Evolutionary conservation across 2,797 vertebrate genomes (phyloP).

Genomic region (Girardinus metallicus): DNA sequence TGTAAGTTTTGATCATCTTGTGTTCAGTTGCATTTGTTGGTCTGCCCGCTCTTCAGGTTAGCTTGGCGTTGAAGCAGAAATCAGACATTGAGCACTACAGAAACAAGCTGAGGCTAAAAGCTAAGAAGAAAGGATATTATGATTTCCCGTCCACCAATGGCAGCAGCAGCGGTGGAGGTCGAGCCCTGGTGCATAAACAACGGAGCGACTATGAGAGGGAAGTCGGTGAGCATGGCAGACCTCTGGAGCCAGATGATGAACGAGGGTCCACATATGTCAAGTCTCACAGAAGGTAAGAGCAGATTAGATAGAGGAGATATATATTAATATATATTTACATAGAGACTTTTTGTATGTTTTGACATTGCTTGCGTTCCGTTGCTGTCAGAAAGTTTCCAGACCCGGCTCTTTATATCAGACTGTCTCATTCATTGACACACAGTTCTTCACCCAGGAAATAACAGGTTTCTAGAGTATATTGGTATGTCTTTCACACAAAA

Average conservation of each 20-base stretch:
- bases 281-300: constrained; percentile 89
- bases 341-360: too few species aligned
- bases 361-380: too few species aligned
- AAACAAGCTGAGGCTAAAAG: constrained; percentile 97
- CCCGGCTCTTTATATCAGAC: too few species aligned
- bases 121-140: constrained; percentile 96
- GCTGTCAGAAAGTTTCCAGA: too few species aligned
- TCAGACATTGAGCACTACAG: constrained; percentile 98
- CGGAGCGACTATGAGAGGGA: constrained; percentile 81
- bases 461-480: too few species aligned
- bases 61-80: constrained; percentile 96
- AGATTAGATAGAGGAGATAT: constrained; percentile 3
- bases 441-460: too few species aligned
- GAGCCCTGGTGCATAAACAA: constrained; percentile 82
- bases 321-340: too few species aligned
- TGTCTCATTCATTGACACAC: too few species aligned
- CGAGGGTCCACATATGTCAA: constrained; percentile 89
- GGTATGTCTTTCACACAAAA: too few species aligned
- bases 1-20: constrained; percentile 15
- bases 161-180: constrained; percentile 77
- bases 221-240: constrained; percentile 85
- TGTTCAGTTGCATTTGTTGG: constrained; percentile 12
- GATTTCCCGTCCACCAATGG: constrained; percentile 87
- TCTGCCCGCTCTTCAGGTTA: constrained; percentile 82
- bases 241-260: constrained; percentile 88